These are phyloP conservation scores for Callipepla squamata DNA, from an alignment of 2,113 vertebrate genomes.

Conservation along the genomic window DNA sequence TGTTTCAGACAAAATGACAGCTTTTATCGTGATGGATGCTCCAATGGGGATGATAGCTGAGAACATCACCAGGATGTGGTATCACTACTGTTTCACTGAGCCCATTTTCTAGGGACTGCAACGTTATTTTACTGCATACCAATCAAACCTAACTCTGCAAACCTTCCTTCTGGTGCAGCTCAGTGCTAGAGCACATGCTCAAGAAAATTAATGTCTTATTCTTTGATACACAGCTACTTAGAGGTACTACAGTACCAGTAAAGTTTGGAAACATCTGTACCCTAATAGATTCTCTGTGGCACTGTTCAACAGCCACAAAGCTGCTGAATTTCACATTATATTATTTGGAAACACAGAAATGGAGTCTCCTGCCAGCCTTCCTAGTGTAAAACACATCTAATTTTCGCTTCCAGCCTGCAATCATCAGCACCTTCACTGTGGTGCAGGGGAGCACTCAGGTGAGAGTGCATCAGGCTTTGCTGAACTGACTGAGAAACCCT, in stretches of 20 bases:
- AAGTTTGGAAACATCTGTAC: slow-evolving; percentile 30
- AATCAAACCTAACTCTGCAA: slow-evolving; percentile 17
- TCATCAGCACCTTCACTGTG: slow-evolving; percentile 11
- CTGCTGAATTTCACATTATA: slow-evolving; percentile 41
- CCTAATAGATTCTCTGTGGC: background rate
- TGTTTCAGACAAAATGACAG: background rate
- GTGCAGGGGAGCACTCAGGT: background rate
- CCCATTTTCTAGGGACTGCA: background rate
- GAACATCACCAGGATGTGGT: background rate
- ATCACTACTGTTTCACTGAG: background rate
- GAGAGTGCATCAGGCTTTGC: slow-evolving; percentile 9
- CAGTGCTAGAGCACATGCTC: background rate
- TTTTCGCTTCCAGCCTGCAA: background rate
- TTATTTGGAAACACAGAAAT: slow-evolving; percentile 55
- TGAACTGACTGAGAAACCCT: background rate
- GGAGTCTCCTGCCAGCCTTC: slow-evolving; percentile 31
- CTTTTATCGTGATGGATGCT: background rate
- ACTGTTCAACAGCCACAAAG: slow-evolving; percentile 32
- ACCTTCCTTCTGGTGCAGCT: background rate
- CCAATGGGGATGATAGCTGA: fast-evolving
- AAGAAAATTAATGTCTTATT: background rate
- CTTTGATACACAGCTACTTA: background rate
- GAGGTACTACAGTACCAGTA: slow-evolving; percentile 1
- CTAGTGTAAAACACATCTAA: slow-evolving; percentile 13
- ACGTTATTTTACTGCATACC: background rate